Percentiles rank a stretch among this genome's conserved stretches.
Evolutionary conservation across 2,888 invertebrate species (phyloP).

Genomic region (Ochropacha duplaris): DNA sequence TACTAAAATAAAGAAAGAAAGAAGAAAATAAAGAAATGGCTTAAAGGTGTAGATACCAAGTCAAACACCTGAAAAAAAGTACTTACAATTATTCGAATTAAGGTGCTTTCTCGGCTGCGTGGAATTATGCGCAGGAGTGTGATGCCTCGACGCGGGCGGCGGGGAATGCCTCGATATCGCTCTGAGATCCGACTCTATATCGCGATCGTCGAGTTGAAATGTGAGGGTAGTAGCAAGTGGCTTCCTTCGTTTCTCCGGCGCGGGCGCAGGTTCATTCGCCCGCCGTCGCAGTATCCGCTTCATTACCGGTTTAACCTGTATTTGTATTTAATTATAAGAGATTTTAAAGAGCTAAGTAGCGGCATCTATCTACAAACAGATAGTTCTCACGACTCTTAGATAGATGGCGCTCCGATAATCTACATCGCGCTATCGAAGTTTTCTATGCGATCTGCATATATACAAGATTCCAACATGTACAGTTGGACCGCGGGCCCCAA

Average conservation of each 20-base stretch:
- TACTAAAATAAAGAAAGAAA: no score
- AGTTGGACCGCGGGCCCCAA: no score
- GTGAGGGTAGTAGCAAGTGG: constrained; percentile 93
- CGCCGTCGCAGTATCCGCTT: constrained; percentile 95
- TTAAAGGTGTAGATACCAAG: constrained; percentile 9
- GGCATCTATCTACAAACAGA: no score
- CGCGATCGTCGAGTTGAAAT: constrained; percentile 93
- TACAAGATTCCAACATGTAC: no score
- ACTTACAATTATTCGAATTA: constrained; percentile 66
- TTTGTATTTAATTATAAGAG: not conserved
- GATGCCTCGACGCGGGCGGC: constrained; percentile 33
- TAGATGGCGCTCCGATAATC: no score
- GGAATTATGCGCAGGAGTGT: constrained; percentile 51
- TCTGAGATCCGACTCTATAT: constrained; percentile 93
- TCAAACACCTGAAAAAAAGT: no score
- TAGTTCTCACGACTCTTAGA: no score
- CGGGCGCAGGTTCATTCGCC: constrained; percentile 96
- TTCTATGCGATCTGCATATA: no score
- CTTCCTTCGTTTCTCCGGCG: constrained; percentile 93
- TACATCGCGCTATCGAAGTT: no score
- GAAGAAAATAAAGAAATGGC: no score
- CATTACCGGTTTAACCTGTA: constrained; percentile 95
- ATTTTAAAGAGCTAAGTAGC: no score
- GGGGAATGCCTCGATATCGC: constrained; percentile 85
- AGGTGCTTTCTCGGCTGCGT: constrained; percentile 62